A percentile compares a stretch with the other conserved stretches of the same genome.
phyloP scores from a whole-genome alignment of 2,113 vertebrate genomes.

The Scolopax mira region DNA sequence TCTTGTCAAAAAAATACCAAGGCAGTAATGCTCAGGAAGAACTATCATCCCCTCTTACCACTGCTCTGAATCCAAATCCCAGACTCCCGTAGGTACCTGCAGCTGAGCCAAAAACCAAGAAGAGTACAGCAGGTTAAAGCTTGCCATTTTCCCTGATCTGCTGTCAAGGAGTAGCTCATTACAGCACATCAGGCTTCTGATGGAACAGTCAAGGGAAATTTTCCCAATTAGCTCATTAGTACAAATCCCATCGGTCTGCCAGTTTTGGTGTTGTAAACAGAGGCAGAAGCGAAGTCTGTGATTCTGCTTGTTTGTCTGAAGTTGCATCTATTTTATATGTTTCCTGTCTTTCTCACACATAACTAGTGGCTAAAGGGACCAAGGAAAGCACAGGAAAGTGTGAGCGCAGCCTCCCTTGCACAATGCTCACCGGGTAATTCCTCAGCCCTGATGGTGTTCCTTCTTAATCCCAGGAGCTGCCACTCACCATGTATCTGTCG shows the following conservation, averaged over 20 bases:
- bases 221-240: neutral
- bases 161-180: neutral
- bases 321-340: neutral
- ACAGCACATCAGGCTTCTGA: neutral
- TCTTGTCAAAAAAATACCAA: fast-evolving
- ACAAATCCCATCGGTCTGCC: neutral
- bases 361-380: neutral
- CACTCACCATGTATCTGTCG: fast-evolving
- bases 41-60: neutral
- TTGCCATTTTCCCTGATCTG: neutral
- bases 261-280: fast-evolving
- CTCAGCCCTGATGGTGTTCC: fast-evolving
- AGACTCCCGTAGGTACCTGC: fast-evolving
- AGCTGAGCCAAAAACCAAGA: neutral
- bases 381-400: neutral
- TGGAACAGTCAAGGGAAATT: neutral
- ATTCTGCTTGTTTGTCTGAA: neutral
- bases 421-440: neutral
- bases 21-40: neutral
- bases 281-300: neutral
- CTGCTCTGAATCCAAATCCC: neutral
- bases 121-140: neutral
- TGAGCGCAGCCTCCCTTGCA: neutral
- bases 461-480: neutral
- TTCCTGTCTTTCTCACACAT: neutral